Percentiles rank a stretch among this genome's conserved stretches.
phyloP scores from a whole-genome alignment of 2,797 vertebrate species.

The Diplodus sargus region DNA sequence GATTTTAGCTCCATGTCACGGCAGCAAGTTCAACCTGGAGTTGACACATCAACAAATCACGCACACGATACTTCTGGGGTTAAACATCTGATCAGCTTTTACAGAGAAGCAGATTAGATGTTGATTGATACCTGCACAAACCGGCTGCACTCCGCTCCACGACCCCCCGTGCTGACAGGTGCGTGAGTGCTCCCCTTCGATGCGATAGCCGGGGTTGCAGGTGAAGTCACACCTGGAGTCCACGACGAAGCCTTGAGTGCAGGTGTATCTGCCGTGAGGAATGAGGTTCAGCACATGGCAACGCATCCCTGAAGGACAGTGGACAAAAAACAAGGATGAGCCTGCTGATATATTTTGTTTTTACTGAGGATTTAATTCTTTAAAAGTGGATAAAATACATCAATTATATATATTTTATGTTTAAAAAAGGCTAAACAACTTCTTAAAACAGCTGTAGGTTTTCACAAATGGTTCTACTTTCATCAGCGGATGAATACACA shows the following conservation, averaged over 20 bases:
- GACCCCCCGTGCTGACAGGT: slow-evolving; percentile 87
- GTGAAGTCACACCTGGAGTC: slow-evolving; percentile 93
- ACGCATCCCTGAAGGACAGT: slow-evolving; percentile 84
- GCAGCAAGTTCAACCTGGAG: neutral
- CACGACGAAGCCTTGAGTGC: slow-evolving; percentile 87
- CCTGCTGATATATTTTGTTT: neutral
- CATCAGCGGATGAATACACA: neutral
- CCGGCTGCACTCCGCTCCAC: slow-evolving; percentile 92
- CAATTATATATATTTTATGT: neutral
- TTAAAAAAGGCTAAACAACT: no score
- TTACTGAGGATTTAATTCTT: neutral
- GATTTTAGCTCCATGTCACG: slow-evolving; percentile 13
- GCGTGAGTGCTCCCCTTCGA: slow-evolving; percentile 90
- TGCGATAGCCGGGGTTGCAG: slow-evolving; percentile 89
- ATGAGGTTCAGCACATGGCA: slow-evolving; percentile 89
- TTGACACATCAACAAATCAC: neutral
- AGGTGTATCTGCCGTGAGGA: slow-evolving; percentile 89
- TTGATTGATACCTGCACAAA: slow-evolving; percentile 89
- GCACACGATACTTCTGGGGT: neutral
- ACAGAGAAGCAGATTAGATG: neutral
- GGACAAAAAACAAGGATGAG: neutral
- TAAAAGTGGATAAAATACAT: neutral
- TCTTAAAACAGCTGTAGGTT: neutral
- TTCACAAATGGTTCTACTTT: neutral
- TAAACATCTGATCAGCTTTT: slow-evolving; percentile 1